Conservation (phyloP, 1,140 invertebrate species). For the Atta cephalotes region DNA sequence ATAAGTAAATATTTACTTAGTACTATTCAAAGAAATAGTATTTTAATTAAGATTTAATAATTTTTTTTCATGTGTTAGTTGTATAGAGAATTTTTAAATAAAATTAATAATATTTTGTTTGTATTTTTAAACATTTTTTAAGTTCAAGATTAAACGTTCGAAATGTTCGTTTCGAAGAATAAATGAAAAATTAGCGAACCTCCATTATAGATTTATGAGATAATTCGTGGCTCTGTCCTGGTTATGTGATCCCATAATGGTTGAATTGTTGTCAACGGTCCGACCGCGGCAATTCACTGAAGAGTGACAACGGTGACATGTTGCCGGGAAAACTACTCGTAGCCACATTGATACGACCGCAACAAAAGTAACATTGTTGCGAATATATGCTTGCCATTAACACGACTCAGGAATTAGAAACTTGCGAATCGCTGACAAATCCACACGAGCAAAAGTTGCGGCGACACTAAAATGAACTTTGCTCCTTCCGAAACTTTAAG, state of each 20-base stretch:
- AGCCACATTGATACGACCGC: slow-evolving; percentile 12
- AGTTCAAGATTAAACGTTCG: not conserved
- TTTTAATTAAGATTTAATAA: too few relatives aligned
- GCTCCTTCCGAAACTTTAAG: slow-evolving; percentile 60
- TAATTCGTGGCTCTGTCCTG: slow-evolving; percentile 11
- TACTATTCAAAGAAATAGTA: too few relatives aligned
- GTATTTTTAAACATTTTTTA: not conserved
- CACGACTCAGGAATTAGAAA: slow-evolving; percentile 65
- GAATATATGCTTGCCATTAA: slow-evolving; percentile 40
- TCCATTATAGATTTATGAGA: not conserved
- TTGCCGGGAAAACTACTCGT: slow-evolving; percentile 21
- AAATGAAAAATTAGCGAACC: slow-evolving; percentile 16
- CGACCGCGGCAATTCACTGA: not conserved
- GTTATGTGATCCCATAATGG: slow-evolving; percentile 5
- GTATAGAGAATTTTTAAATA: not conserved
- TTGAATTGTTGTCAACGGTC: slow-evolving; percentile 40
- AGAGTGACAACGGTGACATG: slow-evolving; percentile 8
- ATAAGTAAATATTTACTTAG: too few relatives aligned
- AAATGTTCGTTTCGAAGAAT: not conserved
- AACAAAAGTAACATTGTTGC: slow-evolving; percentile 34
- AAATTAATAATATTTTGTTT: not conserved
- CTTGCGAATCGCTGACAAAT: slow-evolving; percentile 47
- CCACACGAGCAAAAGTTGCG: slow-evolving; percentile 37
- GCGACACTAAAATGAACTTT: slow-evolving; percentile 56
- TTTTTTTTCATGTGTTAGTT: too few relatives aligned